These are phyloP conservation scores for Ctenochaetus hawaiiensis DNA, from an alignment of 2,797 vertebrate genomes.

Conservation along the genomic window DNA sequence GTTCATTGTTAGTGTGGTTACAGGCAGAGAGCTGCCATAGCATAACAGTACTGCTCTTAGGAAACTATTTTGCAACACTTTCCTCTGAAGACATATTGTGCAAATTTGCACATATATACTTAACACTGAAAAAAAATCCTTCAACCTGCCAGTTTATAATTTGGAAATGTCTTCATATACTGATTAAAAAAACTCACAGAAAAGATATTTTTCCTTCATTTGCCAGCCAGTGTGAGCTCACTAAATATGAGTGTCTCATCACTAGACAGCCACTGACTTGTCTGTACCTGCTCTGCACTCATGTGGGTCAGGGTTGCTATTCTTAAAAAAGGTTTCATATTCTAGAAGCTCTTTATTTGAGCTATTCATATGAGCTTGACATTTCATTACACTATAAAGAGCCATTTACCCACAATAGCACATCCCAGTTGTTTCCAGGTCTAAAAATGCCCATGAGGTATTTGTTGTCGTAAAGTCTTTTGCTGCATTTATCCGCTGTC, in stretches of 20 bases:
- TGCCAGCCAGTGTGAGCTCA: slow-evolving; percentile 28
- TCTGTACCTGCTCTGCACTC: slow-evolving; percentile 63
- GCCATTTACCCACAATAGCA: slow-evolving; percentile 72
- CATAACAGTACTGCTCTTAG: no score
- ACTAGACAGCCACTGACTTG: slow-evolving; percentile 23
- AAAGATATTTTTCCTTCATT: slow-evolving; percentile 23
- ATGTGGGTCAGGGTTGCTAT: slow-evolving; percentile 74
- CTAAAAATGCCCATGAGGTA: slow-evolving; percentile 61
- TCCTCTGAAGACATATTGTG: neutral
- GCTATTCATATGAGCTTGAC: slow-evolving; percentile 62
- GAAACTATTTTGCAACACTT: slow-evolving; percentile 38
- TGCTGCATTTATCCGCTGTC: slow-evolving; percentile 27
- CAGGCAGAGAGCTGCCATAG: slow-evolving; percentile 55
- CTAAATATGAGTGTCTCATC: slow-evolving; percentile 36
- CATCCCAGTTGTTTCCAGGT: slow-evolving; percentile 67
- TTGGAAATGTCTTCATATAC: neutral
- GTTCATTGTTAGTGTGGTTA: slow-evolving; percentile 45
- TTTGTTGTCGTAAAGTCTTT: slow-evolving; percentile 35
- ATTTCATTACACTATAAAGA: slow-evolving; percentile 75
- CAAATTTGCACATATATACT: slow-evolving; percentile 3
- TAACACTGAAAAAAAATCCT: slow-evolving; percentile 1
- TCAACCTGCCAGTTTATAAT: neutral
- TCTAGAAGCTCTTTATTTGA: slow-evolving; percentile 76
- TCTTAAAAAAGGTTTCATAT: slow-evolving; percentile 80
- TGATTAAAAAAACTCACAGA: slow-evolving; percentile 14